phyloP scores from a whole-genome alignment of 2,888 invertebrate genomes.

The Yponomeuta cagnagella region DNA sequence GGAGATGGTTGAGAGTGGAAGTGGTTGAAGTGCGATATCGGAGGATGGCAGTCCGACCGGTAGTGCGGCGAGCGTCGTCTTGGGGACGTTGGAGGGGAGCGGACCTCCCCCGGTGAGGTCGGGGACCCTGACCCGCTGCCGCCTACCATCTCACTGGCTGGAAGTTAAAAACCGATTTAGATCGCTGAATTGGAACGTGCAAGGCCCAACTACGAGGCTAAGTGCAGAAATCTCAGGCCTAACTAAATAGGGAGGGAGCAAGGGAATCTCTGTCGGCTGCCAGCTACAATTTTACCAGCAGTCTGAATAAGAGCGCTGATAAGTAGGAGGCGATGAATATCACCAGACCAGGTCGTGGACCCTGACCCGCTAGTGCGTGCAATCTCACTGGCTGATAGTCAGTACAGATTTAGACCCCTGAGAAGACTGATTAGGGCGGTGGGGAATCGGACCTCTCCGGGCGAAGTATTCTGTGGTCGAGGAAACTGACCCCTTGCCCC shows the following conservation, averaged over 20 bases:
- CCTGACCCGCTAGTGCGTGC: too few species aligned
- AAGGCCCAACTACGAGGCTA: too few species aligned
- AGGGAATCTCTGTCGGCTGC: too few species aligned
- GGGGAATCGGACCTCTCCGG: constrained; percentile 62
- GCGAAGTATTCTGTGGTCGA: constrained; percentile 36
- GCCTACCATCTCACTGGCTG: constrained; percentile 25
- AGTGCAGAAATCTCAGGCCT: too few species aligned
- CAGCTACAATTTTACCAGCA: too few species aligned
- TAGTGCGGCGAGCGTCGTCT: constrained; percentile 60
- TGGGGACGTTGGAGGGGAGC: constrained; percentile 60
- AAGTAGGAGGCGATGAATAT: too few species aligned
- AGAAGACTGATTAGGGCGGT: constrained; percentile 27
- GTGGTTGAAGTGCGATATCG: constrained; percentile 89
- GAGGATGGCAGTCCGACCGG: constrained; percentile 56
- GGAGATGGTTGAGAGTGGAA: constrained; percentile 94
- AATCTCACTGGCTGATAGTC: too few species aligned
- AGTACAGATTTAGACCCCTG: too few species aligned
- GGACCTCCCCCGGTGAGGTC: constrained; percentile 53
- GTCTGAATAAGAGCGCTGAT: too few species aligned
- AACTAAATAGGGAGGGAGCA: too few species aligned
- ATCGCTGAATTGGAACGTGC: too few species aligned
- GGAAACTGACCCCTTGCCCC: constrained; percentile 33
- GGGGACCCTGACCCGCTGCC: constrained; percentile 39
- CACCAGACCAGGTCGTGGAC: too few species aligned
- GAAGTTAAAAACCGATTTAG: not conserved